phyloP scores from a whole-genome alignment of 2,797 vertebrate species.

The Orestias chungarensis region DNA sequence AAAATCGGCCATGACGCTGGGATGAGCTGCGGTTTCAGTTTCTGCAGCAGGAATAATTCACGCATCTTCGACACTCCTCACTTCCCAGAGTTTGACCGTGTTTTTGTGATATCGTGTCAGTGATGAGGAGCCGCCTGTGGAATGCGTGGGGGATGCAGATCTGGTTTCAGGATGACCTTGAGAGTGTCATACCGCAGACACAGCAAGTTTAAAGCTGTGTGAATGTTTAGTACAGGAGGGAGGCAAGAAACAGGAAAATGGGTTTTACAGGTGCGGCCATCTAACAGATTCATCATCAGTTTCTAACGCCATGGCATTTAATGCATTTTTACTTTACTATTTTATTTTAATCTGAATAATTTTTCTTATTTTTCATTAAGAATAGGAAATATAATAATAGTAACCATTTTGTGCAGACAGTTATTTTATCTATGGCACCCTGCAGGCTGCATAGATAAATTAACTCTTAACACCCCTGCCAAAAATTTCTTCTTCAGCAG shows the following conservation, averaged over 20 bases:
- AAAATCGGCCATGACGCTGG: slow-evolving; percentile 10
- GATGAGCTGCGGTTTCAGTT: slow-evolving; percentile 17
- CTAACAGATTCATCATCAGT: too few relatives aligned
- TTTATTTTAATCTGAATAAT: neutral
- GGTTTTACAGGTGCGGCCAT: neutral
- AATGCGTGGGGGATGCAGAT: slow-evolving; percentile 83
- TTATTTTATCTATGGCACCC: neutral
- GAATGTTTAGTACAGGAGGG: slow-evolving; percentile 9
- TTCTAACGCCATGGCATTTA: too few relatives aligned
- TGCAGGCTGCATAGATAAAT: neutral
- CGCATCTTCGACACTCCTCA: slow-evolving; percentile 12
- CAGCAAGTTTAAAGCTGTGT: slow-evolving; percentile 65
- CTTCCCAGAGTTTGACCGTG: slow-evolving; percentile 19
- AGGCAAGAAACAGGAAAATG: slow-evolving; percentile 8
- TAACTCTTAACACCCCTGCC: neutral
- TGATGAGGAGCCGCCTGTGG: slow-evolving; percentile 71
- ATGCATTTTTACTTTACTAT: neutral
- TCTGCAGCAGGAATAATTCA: slow-evolving; percentile 44
- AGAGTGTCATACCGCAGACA: slow-evolving; percentile 75
- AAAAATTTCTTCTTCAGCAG: neutral
- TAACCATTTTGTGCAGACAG: neutral
- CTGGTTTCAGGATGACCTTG: slow-evolving; percentile 82
- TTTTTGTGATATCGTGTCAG: slow-evolving; percentile 63
- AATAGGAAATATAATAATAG: neutral
- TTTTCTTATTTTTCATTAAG: neutral